Evolutionary conservation across 2,113 vertebrate species (phyloP).

Genomic region (Dromaius novaehollandiae): DNA sequence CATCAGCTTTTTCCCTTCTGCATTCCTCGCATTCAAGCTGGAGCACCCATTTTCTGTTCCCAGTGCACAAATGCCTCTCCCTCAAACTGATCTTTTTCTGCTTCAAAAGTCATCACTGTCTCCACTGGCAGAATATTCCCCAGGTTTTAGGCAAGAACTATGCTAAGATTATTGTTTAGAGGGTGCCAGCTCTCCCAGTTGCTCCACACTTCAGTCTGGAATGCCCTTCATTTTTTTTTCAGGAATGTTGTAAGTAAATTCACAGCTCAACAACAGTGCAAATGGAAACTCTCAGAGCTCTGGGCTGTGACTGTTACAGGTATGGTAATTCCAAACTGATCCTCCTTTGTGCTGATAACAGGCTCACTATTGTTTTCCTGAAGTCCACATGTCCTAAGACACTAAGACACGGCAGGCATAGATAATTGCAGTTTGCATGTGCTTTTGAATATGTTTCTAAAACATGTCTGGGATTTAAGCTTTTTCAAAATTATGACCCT

Average conservation of each 20-base stretch:
- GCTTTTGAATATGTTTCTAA: constrained; percentile 59
- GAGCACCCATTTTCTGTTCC: neutral
- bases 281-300: constrained; percentile 32
- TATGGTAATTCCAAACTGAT: constrained; percentile 66
- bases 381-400: constrained; percentile 58
- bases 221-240: neutral
- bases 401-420: constrained; percentile 40
- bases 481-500: constrained; percentile 37
- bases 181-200: neutral
- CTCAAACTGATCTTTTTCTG: neutral
- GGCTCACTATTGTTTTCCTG: constrained; percentile 61
- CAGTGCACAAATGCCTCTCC: neutral
- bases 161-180: neutral
- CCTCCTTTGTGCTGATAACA: constrained; percentile 69
- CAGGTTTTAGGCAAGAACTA: neutral
- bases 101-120: neutral
- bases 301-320: constrained; percentile 24
- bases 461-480: constrained; percentile 49
- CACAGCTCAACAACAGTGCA: neutral
- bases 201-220: neutral
- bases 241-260: constrained; percentile 37
- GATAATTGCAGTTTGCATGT: constrained; percentile 55
- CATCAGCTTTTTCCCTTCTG: neutral
- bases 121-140: neutral
- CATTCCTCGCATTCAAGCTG: neutral